Evolutionary conservation across 2,113 vertebrate genomes (phyloP), one percentile per base, ranked within the genome.

Genomic region (Protomyctophum bolini): DNA sequence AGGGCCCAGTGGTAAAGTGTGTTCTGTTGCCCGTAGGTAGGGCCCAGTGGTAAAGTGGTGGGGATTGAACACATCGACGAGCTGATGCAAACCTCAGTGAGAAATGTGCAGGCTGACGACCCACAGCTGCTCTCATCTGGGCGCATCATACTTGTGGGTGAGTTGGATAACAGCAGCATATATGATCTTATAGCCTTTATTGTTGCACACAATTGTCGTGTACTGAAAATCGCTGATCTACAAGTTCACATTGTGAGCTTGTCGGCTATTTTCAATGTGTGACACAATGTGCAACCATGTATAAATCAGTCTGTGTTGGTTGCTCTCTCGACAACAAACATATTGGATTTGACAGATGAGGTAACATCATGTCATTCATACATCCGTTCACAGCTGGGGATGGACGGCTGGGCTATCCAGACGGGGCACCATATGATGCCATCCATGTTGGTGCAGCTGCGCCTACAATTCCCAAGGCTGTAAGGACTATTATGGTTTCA

Each of bases 381-480:
- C 1, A 28, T 74, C 1, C 82, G 56, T 78, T 63, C 51, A 54
- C 10, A 97, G 96, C 93, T 72, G 95, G 95, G 12, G 96, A 97
- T 0, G 96, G 96, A 64, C 88, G 96, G 60, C 91, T 91, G 8
- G 96, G 96, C 0, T 94, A 89, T 73, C 92, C 92, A 0, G 92
- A 95, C 0, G 94, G 92, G 69, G 96, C 94, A 2, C 96, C 95
- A 0, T 97, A 95, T 2, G 95, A 97, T 10, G 96, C 95, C 15
- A 97, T 97, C 80, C 96, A 97, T 0, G 95, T 97, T 4, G 96
- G 96, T 63, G 96, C 96, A 0, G 95, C 96, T 55, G 94, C 96
- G 63, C 77, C 92, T 0, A 89, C 87, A 0, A 83, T 97, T 9
- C 96, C 96, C 1, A 93, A 91, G 74, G 91, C 93, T 82, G 96